Conservation (phyloP, 2,113 vertebrate species). For the Otocyon megalotis region DNA sequence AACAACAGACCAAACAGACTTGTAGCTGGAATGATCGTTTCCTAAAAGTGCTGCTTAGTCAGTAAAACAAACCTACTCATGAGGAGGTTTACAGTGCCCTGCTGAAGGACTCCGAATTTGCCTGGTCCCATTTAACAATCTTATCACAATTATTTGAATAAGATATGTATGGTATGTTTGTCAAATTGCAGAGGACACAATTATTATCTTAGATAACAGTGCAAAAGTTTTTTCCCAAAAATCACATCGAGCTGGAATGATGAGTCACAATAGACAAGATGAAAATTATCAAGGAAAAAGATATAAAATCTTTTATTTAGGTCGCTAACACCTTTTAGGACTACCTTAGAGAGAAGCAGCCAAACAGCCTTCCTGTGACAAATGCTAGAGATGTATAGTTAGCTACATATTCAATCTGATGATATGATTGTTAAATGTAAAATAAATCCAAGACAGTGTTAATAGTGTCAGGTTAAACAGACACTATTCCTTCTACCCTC, state of each 20-base stretch:
- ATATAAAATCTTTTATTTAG: not conserved
- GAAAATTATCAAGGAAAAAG: constrained; percentile 16
- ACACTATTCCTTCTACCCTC: not conserved
- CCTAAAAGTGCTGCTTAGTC: not conserved
- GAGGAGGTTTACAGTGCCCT: not conserved
- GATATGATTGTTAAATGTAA: not conserved
- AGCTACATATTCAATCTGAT: not conserved
- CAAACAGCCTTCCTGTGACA: not conserved
- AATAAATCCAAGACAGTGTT: not conserved
- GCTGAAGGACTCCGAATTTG: not conserved
- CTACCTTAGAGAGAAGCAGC: not conserved
- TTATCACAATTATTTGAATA: constrained; percentile 21
- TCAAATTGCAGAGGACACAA: not conserved
- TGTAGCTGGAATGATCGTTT: not conserved
- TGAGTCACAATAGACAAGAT: constrained; percentile 22
- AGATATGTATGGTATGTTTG: not conserved
- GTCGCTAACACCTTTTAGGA: not conserved
- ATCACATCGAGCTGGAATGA: constrained; percentile 9
- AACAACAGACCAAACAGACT: not conserved
- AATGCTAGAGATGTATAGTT: not conserved
- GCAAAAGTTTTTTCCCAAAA: not conserved
- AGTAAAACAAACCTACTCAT: not conserved
- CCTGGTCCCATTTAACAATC: not conserved
- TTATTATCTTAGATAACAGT: not conserved
- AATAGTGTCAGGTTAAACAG: not conserved